Conservation (phyloP, 2,888 invertebrate species). For the Strigamia transsilvanica region DNA sequence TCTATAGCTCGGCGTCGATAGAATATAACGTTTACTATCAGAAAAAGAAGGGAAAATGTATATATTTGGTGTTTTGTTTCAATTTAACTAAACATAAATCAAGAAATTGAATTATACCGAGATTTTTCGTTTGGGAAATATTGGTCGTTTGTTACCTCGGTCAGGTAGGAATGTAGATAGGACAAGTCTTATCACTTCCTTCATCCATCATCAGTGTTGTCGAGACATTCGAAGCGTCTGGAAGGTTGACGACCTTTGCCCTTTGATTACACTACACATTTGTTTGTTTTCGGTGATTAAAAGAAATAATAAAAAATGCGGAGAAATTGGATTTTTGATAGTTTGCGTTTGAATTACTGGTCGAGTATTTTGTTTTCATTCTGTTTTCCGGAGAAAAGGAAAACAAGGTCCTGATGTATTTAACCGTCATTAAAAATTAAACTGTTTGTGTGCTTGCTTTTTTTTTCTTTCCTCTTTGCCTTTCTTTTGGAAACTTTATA, state of each 20-base stretch:
- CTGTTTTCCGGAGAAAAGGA: background rate
- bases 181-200: slow-evolving; percentile 41
- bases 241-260: slow-evolving; percentile 21
- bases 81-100: background rate
- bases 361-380: background rate
- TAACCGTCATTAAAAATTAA: background rate
- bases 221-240: slow-evolving; percentile 29
- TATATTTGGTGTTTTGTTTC: no score
- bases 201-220: slow-evolving; percentile 43
- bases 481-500: slow-evolving; percentile 35
- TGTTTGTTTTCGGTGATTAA: background rate
- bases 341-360: background rate
- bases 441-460: slow-evolving; percentile 16
- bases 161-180: slow-evolving; percentile 37
- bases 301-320: background rate
- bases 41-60: no score
- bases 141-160: slow-evolving; percentile 22
- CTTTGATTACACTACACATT: background rate
- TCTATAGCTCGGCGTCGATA: background rate
- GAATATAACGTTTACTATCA: no score
- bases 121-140: background rate
- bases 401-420: background rate
- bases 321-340: background rate
- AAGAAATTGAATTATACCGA: background rate
- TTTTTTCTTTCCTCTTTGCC: background rate